Base-by-base conservation (phyloP, 2,888 invertebrate genomes). In the Galeruca laticollis region DNA sequence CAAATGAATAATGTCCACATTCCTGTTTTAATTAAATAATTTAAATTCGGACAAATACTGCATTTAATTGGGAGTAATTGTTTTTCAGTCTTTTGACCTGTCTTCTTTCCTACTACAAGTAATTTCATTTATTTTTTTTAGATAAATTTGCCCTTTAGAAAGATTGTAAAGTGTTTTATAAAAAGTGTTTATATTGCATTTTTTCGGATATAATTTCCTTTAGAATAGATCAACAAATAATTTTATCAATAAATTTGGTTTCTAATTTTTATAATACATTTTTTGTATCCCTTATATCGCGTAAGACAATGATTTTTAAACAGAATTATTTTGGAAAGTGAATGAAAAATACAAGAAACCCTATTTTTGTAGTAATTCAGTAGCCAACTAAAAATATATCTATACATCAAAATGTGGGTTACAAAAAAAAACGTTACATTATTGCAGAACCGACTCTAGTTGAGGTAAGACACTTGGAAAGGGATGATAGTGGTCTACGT, bases 31-130 rank as follows among this genome's bases (percentile, higher is more conserved):
- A 66, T 26, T 60, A 51, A 60, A 66, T 57, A 59, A 66, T 66
- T 65, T 51, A 59, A 59, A 51, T 59, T 26, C 59, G 35, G 49
- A 51, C 51, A 60, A 66, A 66, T 66, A 66, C 66, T 66, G 66
- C 57, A 57, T 59, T 59, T 56, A 56, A 63, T 37, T 51, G 66
- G 66, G 66, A 66, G 66, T 59, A 59, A 65, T 9, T 63, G 21
- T 65, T 62, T 64, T 51, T 66, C 66, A 66, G 66, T 66, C 66
- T 66, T 47, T 66, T 66, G 49, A 66, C 66, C 66, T 66, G 49
- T 60, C 66, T 66, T 66, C 40, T 33, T 51, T 59, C 40, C 66
- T 51, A 66, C 59, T 59, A 51, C 21, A 51, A 65, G 66, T 66
- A 66, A 59, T 66, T 66, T 66, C 66, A 56, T 51, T 59, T 66